Percentiles rank a stretch among this genome's conserved stretches.
phyloP scores from a whole-genome alignment of 1,140 invertebrate genomes.

The Tetramorium simillimum region DNA sequence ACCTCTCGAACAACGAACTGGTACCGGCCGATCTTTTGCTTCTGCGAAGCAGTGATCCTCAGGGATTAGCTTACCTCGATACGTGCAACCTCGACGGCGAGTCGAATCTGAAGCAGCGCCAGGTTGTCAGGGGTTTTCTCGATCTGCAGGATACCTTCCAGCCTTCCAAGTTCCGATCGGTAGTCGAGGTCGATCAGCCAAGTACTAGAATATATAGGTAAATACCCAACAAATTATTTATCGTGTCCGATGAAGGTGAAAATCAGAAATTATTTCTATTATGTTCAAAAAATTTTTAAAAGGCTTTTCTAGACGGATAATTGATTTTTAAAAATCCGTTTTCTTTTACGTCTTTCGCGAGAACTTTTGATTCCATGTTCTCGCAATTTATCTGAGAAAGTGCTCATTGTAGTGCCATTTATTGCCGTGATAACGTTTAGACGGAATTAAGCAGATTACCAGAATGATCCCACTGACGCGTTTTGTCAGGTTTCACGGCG shows the following conservation, averaged over 20 bases:
- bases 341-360: background rate
- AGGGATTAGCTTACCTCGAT: constrained; percentile 98
- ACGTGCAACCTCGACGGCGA: constrained; percentile 99
- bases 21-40: constrained; percentile 98
- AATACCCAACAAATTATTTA: background rate
- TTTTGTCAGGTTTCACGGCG: constrained; percentile 92
- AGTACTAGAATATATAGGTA: constrained; percentile 96
- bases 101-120: constrained; percentile 99
- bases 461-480: constrained; percentile 19
- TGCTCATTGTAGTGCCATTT: constrained; percentile 9
- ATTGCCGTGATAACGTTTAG: constrained; percentile 15
- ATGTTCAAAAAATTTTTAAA: background rate
- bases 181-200: constrained; percentile 96
- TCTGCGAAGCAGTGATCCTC: constrained; percentile 95
- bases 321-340: background rate
- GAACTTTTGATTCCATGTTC: background rate
- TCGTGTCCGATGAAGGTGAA: background rate
- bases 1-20: constrained; percentile 98
- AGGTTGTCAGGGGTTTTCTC: constrained; percentile 90
- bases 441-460: constrained; percentile 8
- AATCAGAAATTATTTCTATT: background rate
- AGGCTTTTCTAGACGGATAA: background rate
- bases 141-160: constrained; percentile 90
- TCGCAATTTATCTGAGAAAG: background rate
- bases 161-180: constrained; percentile 93